A percentile compares a stretch with the other conserved stretches of the same genome.
These are phyloP conservation scores for Tetragonula clypearis DNA, from an alignment of 1,140 invertebrate genomes.

Conservation along the genomic window DNA sequence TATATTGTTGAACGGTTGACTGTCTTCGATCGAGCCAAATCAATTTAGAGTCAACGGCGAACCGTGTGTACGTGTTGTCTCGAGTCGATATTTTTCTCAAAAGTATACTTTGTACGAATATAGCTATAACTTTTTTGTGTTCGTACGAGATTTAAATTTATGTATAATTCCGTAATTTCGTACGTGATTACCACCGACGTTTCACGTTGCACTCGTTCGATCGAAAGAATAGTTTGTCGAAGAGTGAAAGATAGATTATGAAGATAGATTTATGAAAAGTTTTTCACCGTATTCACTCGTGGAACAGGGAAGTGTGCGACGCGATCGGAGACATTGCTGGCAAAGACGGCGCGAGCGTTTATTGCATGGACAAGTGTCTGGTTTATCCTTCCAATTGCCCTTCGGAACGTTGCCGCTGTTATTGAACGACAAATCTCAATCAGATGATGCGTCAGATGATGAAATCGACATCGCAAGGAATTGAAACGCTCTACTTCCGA, in stretches of 20 bases:
- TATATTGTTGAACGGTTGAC: neutral
- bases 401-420: conserved; percentile 87
- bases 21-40: neutral
- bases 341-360: conserved; percentile 88
- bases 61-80: neutral
- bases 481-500: neutral
- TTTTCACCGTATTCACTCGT: conserved; percentile 59
- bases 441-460: neutral
- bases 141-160: too few species aligned
- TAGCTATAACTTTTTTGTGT: too few species aligned
- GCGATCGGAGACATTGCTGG: conserved; percentile 89
- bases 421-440: conserved; percentile 70
- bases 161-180: neutral
- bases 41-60: neutral
- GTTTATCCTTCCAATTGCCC: conserved; percentile 88
- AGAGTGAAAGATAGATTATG: neutral
- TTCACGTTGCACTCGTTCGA: neutral
- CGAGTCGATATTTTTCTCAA: too few species aligned
- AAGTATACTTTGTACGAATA: too few species aligned
- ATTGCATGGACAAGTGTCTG: conserved; percentile 91
- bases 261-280: neutral
- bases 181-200: neutral
- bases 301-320: conserved; percentile 87
- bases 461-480: neutral
- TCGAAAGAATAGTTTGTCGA: neutral